Evolutionary conservation across 53 echinoderm and acorn worm genomes (phyloP), one percentile per base, ranked within the genome.

Genomic region (Temnopleurus reevesii): DNA sequence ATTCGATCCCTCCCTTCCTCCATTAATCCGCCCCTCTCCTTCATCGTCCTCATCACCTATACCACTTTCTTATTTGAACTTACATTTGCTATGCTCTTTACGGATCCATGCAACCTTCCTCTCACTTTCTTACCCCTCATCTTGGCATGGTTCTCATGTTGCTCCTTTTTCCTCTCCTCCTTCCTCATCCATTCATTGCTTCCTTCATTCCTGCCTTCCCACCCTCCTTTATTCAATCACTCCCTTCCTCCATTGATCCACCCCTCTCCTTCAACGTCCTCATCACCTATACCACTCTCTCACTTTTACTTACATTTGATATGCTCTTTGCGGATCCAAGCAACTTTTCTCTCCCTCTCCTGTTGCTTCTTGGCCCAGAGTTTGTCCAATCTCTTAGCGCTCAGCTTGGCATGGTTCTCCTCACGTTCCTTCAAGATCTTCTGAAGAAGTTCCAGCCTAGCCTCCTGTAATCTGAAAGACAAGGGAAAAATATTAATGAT

Each of bases 341-440:
- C 93, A 30, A 95, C 98, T 55, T 97, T 96, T 89, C 89, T 91
- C 85, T 95, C 95, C 49, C 89, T 71, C 60, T 97, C 98, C 28
- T 93, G 91, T 34, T 97, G 98, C 88, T 97, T 97, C 92, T 97
- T 97, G 29, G 93, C 91, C 98, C 98, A 97, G 35, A 97, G 77
- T 89, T 97, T 97, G 36, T 97, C 93, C 90, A 97, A 87, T 81
- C 98, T 43, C 86, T 97, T 97, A 82, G 93, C 90, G 76, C 92
- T 95, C 71, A 95, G 90, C 76, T 94, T 95, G 12, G 79, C 55
- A 55, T 97, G 98, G 58, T 97, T 95, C 83, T 97, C 95, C 46
- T 97, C 98, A 65, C 98, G 81, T 49, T 97, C 98, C 63, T 91
- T 93, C 59, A 97, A 77, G 25, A 97, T 97, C 65, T 92, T 94